Evolutionary conservation across 1,140 invertebrate species (phyloP).

Genomic region (Phocides pigmalion): DNA sequence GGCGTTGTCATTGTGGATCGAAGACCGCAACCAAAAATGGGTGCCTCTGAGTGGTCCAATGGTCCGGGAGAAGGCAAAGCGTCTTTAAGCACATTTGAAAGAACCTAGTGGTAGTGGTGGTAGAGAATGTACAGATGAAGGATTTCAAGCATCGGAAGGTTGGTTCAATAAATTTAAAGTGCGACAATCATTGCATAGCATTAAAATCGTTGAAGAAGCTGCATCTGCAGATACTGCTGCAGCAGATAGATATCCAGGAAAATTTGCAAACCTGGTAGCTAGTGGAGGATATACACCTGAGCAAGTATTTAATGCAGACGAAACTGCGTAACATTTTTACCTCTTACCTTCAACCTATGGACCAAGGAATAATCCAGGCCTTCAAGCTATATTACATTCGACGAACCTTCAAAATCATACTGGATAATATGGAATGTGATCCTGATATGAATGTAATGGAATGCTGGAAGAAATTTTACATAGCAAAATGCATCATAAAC

Average conservation of each 20-base stretch:
- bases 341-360: conserved; percentile 47
- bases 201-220: conserved; percentile 44
- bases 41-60: conserved; percentile 45
- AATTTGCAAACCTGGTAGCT: conserved; percentile 42
- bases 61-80: conserved; percentile 45
- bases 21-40: conserved; percentile 44
- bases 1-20: conserved; percentile 42
- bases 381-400: conserved; percentile 43
- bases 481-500: conserved; percentile 44
- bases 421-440: conserved; percentile 46
- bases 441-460: conserved; percentile 46
- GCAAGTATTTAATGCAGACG: conserved; percentile 54
- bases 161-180: conserved; percentile 47
- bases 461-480: conserved; percentile 49
- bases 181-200: conserved; percentile 43
- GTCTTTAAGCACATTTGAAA: conserved; percentile 49
- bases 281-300: conserved; percentile 44
- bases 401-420: conserved; percentile 39
- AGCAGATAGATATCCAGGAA: conserved; percentile 44
- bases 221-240: conserved; percentile 45
- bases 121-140: conserved; percentile 40
- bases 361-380: conserved; percentile 44
- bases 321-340: conserved; percentile 47
- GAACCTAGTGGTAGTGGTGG: too few species aligned
- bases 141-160: conserved; percentile 47